Conservation (phyloP, 2,797 vertebrate genomes). For the Mareca strepera region DNA sequence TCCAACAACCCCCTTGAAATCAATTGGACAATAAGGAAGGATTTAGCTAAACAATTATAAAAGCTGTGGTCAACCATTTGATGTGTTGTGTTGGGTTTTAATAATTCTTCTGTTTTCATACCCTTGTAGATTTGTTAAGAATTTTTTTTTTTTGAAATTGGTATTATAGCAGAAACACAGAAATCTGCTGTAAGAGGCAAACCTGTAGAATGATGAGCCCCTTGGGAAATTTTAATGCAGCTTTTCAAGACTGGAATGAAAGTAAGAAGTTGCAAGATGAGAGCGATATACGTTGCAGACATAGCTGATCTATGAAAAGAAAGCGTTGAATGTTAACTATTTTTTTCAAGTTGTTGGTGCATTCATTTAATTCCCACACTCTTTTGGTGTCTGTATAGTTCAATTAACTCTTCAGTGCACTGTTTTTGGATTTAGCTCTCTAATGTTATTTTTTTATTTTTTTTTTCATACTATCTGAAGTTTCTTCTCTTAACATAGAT, state of each 20-base stretch:
- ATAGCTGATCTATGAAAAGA: neutral
- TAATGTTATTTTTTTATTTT: neutral
- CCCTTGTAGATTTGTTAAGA: neutral
- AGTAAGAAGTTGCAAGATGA: conserved; percentile 2
- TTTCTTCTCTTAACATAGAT: neutral
- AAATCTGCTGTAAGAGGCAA: neutral
- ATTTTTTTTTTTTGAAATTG: neutral
- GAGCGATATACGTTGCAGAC: neutral
- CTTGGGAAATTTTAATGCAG: conserved; percentile 3
- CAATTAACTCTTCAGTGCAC: neutral
- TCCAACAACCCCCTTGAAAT: neutral
- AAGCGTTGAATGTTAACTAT: conserved; percentile 12
- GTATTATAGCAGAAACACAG: neutral
- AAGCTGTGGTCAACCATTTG: neutral
- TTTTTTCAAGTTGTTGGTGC: neutral
- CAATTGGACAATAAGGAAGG: neutral
- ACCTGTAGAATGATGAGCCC: conserved; percentile 3
- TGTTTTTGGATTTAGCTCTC: neutral
- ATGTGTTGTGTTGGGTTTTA: neutral
- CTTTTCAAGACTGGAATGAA: neutral
- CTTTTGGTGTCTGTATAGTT: neutral
- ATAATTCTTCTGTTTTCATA: neutral
- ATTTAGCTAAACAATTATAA: neutral
- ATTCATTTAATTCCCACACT: neutral
- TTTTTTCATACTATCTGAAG: neutral